These are phyloP conservation scores for Beris chalybata DNA, from an alignment of 2,888 invertebrate species.

Conservation along the genomic window DNA sequence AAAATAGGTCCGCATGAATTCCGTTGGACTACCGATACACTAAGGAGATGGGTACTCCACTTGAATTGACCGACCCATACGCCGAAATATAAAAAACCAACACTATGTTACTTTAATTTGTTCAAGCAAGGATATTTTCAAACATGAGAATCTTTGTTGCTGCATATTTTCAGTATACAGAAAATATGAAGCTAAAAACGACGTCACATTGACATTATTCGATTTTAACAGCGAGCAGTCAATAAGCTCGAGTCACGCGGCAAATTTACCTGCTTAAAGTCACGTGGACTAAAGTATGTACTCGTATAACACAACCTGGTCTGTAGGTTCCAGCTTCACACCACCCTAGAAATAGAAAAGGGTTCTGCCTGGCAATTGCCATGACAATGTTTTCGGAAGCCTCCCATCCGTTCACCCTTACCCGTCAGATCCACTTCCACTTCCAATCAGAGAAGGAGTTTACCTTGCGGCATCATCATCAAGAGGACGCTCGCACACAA, in stretches of 20 bases:
- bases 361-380: slow-evolving; percentile 1
- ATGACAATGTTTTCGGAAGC: slow-evolving; percentile 14
- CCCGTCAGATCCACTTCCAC: slow-evolving; percentile 4
- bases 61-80: too few species aligned
- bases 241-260: slow-evolving; percentile 35
- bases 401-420: slow-evolving; percentile 2
- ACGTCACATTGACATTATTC: slow-evolving; percentile 22
- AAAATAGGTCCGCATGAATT: too few species aligned
- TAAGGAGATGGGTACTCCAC: too few species aligned
- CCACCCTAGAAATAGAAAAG: too few species aligned
- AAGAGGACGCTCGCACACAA: not conserved
- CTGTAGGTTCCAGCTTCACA: too few species aligned
- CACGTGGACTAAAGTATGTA: slow-evolving; percentile 32
- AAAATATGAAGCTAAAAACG: not conserved
- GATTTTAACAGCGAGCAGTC: slow-evolving; percentile 15
- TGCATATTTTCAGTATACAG: too few species aligned
- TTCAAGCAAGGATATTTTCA: too few species aligned
- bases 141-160: too few species aligned
- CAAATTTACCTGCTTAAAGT: slow-evolving; percentile 33
- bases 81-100: too few species aligned
- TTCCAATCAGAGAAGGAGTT: slow-evolving; percentile 26
- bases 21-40: too few species aligned
- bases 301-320: too few species aligned
- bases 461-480: not conserved
- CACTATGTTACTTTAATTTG: too few species aligned